phyloP scores from a whole-genome alignment of 2,113 vertebrate genomes.

The Rhea americana region DNA sequence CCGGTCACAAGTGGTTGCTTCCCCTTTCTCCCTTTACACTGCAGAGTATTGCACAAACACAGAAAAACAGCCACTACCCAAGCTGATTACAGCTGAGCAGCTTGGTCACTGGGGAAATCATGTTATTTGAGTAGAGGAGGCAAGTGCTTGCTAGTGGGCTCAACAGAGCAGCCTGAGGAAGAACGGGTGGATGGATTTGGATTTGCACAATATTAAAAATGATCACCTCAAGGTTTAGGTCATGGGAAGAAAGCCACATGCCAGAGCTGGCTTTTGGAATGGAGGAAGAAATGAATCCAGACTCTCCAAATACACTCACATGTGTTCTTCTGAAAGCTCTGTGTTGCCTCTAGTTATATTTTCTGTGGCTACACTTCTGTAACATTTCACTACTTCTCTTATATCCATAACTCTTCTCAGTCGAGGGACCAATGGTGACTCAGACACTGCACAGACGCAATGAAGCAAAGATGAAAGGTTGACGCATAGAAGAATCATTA shows the following conservation, averaged over 20 bases:
- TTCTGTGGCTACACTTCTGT: background rate
- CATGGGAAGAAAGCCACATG: background rate
- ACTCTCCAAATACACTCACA: background rate
- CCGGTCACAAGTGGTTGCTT: background rate
- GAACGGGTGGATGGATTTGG: background rate
- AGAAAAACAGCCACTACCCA: background rate
- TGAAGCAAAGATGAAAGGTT: background rate
- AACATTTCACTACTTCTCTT: background rate
- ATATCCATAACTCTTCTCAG: background rate
- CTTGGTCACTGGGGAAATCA: background rate
- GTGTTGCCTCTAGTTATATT: background rate
- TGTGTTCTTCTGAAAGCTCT: background rate
- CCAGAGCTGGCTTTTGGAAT: too few species aligned
- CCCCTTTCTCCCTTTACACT: background rate
- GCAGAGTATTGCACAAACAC: background rate
- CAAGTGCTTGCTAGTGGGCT: background rate
- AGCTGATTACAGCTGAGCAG: background rate
- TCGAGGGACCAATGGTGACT: background rate
- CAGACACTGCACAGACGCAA: background rate
- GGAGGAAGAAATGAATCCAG: too few species aligned
- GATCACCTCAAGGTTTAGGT: background rate
- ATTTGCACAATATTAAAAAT: background rate
- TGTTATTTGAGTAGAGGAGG: accelerated
- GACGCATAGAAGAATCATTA: background rate
- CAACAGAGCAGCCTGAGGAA: background rate